phyloP scores from a whole-genome alignment of 1,140 invertebrate species.

The Eurosta solidaginis region DNA sequence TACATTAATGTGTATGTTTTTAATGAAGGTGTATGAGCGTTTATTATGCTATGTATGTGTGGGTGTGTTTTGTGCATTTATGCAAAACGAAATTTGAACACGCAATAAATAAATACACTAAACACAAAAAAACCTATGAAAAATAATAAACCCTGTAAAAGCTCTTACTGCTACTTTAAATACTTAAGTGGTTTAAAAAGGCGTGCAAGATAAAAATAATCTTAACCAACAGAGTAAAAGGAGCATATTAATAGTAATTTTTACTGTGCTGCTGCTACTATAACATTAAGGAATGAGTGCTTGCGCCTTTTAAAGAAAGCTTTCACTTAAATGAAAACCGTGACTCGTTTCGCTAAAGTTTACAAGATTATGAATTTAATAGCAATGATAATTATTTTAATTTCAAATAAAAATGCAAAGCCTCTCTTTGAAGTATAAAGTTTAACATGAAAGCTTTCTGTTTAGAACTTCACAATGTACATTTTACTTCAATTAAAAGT shows the following conservation, averaged over 20 bases:
- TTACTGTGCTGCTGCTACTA: not conserved
- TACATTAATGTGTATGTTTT: not conserved
- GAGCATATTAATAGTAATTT: not conserved
- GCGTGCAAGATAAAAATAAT: not conserved
- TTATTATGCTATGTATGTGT: conserved; percentile 21
- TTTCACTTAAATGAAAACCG: not conserved
- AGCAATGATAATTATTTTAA: no score
- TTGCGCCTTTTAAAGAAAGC: no score
- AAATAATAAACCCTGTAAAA: not conserved
- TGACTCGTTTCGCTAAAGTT: not conserved
- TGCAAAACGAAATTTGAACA: conserved; percentile 9
- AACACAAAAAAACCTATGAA: not conserved
- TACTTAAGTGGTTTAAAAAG: not conserved
- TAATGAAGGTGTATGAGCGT: not conserved
- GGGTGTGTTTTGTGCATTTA: conserved; percentile 7
- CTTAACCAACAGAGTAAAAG: not conserved
- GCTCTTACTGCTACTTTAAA: not conserved
- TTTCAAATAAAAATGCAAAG: no score
- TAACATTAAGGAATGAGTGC: not conserved
- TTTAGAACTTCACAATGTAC: no score
- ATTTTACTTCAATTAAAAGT: no score
- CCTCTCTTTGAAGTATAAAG: no score
- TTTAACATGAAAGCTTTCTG: no score
- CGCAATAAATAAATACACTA: conserved; percentile 8
- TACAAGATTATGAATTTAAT: no score